Percentiles rank a stretch among this genome's conserved stretches.
Evolutionary conservation across 2,888 invertebrate species (phyloP).

Genomic region (Rutpela maculata): DNA sequence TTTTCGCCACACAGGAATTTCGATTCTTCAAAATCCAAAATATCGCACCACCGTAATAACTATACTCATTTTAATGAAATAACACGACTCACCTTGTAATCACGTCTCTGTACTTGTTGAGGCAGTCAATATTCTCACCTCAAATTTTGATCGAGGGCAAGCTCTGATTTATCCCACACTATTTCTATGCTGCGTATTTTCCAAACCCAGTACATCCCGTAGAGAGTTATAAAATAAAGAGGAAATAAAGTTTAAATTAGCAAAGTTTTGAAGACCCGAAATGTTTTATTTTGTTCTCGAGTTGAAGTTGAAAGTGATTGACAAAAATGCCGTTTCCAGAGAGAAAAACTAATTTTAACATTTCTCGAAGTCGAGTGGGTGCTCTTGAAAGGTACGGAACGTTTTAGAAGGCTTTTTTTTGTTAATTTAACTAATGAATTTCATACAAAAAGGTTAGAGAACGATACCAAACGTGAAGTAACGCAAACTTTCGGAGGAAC

Average conservation of each 20-base stretch:
- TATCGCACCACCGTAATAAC: too few relatives aligned
- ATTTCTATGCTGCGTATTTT: not conserved
- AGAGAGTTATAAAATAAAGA: constrained; percentile 21
- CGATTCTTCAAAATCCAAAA: too few relatives aligned
- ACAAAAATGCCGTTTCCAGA: constrained; percentile 37
- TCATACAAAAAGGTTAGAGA: not conserved
- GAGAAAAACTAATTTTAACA: constrained; percentile 38
- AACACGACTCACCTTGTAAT: too few relatives aligned
- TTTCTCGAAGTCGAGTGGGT: constrained; percentile 18
- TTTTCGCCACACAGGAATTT: too few relatives aligned
- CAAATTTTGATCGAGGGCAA: not conserved
- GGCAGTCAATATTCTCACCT: too few relatives aligned
- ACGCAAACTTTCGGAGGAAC: not conserved
- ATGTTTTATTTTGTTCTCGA: constrained; percentile 25
- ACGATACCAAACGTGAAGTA: constrained; percentile 4
- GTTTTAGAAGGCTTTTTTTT: constrained; percentile 12
- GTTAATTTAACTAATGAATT: constrained; percentile 33
- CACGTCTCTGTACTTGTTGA: too few relatives aligned
- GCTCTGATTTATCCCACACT: not conserved
- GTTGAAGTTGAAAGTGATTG: constrained; percentile 17
- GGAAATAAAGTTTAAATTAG: constrained; percentile 37
- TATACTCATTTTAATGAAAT: too few relatives aligned
- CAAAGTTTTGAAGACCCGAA: constrained; percentile 31
- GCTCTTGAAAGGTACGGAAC: constrained; percentile 15
- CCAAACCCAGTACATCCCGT: not conserved